Base-by-base conservation (phyloP, 2,797 vertebrate genomes). In the Gorsachius magnificus region DNA sequence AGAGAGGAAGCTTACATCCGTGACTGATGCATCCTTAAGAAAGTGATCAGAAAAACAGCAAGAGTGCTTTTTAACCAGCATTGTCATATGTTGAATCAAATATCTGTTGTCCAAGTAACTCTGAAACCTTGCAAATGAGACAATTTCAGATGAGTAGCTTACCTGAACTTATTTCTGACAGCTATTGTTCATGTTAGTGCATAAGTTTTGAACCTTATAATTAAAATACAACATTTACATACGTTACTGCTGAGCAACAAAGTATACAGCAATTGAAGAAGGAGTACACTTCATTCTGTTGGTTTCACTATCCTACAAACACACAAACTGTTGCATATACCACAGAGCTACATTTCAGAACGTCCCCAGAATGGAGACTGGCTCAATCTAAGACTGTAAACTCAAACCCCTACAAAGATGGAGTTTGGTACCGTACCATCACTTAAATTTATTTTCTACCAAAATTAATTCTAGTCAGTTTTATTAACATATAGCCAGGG, bases 131-230 rank as follows among this genome's bases (percentile, higher is more conserved):
- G 22, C 21, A 94, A 83, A 70, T 38, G 8, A 51, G 9, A 41
- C 5, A 66, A 63, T 13, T 38, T 77, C 43, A 48, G 53, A 20
- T 11, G 6, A 83, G 7, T 50, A 45, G 19, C 22, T 13, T 43
- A 43, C 16, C 41, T 43, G 41, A 43, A 43, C 18, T 75, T 94
- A 58, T 88, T 93, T 97, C 41, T 83, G 31, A 77, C 48, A 80
- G 5, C 10, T 50, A 11, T 57, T 81, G 22, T 68, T 89, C 29
- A 56, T 21, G 9, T 83, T 78, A 60, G 3, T 22, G 16, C 13
- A 33, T 19, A 66, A 41, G 21, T 54, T 92, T 89, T 69, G 35
- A 81, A 82, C 4, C 6, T 60, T 9, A 43, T 53, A 33, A 68
- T 69, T 88, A 54, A 88, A 81, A 69, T 61, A 36, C 5, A 79